A percentile compares a stretch with the other conserved stretches of the same genome.
Conservation (phyloP, 1,140 invertebrate species). For the Condylostylus longicornis region DNA sequence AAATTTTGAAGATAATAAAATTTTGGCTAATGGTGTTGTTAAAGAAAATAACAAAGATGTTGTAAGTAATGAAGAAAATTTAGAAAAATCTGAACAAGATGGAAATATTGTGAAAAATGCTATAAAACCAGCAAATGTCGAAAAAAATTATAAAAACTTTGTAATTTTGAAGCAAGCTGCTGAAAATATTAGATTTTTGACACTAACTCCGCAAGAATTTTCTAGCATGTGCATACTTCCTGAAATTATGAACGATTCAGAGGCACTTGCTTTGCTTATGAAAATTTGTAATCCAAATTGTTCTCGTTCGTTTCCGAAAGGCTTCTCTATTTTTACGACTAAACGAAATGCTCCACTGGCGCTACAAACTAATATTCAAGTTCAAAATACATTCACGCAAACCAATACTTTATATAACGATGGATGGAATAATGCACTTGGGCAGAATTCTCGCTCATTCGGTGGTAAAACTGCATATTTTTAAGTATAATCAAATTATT, state of each 20-base stretch:
- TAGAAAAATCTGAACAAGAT: constrained; percentile 18
- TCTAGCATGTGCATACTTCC: constrained; percentile 60
- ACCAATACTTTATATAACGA: too few relatives aligned
- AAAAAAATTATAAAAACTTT: constrained; percentile 20
- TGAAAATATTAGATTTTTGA: constrained; percentile 57
- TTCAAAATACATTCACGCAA: too few relatives aligned
- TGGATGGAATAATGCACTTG: too few relatives aligned
- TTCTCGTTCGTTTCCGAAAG: constrained; percentile 49
- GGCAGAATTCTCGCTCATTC: too few relatives aligned
- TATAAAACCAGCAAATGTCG: constrained; percentile 22
- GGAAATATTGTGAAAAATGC: too few relatives aligned
- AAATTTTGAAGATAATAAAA: constrained; percentile 11
- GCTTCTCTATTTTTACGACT: constrained; percentile 40
- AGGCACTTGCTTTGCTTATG: constrained; percentile 66
- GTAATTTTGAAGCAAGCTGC: constrained; percentile 34
- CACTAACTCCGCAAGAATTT: constrained; percentile 61
- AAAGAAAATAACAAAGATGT: too few relatives aligned
- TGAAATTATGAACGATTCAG: constrained; percentile 50
- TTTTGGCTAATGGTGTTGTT: constrained; percentile 22
- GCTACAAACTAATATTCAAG: too few relatives aligned
- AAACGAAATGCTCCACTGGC: constrained; percentile 11
- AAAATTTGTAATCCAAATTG: constrained; percentile 51
- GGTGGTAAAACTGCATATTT: too few relatives aligned
- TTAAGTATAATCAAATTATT: too few relatives aligned
- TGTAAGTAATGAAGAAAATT: background rate